Evolutionary conservation across 2,888 invertebrate species (phyloP).

Genomic region (Agrotis exclamationis): DNA sequence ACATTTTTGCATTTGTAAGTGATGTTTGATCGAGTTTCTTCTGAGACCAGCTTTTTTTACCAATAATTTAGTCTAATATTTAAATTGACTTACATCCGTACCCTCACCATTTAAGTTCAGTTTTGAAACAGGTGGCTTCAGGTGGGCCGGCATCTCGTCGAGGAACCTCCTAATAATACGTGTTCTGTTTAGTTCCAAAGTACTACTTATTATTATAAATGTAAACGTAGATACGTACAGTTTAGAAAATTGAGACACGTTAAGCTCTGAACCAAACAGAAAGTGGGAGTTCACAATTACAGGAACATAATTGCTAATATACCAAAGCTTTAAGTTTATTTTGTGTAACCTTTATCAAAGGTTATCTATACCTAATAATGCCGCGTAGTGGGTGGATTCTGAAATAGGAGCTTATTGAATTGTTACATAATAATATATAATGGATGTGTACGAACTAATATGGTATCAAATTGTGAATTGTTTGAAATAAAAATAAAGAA

Average conservation of each 20-base stretch:
- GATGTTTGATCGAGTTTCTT: constrained; percentile 37
- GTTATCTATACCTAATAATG: constrained; percentile 1
- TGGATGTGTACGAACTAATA: neutral
- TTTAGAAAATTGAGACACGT: no score
- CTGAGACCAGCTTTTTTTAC: neutral
- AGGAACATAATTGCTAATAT: neutral
- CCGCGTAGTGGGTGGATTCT: constrained; percentile 4
- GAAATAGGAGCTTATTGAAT: neutral
- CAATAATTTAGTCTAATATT: no score
- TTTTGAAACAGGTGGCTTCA: no score
- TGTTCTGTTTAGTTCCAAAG: no score
- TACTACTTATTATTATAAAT: no score
- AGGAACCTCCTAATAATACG: no score
- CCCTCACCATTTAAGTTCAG: no score
- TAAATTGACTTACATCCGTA: no score
- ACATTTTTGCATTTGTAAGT: constrained; percentile 3
- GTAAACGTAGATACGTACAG: no score
- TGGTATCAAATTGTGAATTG: neutral
- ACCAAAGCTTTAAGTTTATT: constrained; percentile 5
- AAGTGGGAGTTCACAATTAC: neutral
- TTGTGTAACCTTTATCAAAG: constrained; percentile 17
- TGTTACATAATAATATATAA: neutral
- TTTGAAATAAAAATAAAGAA: no score
- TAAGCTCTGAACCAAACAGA: neutral
- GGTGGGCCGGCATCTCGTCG: no score